Conservation (phyloP, 2,797 vertebrate species). For the Gymnodraco acuticeps region DNA sequence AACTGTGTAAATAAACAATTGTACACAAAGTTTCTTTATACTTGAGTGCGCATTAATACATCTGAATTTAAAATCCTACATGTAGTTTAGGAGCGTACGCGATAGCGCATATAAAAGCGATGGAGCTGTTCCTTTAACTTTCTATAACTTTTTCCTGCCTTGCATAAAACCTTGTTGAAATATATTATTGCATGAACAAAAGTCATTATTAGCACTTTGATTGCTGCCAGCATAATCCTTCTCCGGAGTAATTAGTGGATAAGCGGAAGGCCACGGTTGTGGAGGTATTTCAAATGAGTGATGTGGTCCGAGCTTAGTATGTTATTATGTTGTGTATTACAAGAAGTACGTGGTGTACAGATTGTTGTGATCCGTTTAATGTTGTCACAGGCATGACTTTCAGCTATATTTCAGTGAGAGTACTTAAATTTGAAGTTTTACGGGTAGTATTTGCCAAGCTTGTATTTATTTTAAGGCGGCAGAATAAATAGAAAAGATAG, state of each 20-base stretch:
- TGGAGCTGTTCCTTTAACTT: conserved; percentile 6
- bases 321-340: conserved; percentile 31
- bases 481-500: conserved; percentile 4
- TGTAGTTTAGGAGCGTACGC: conserved; percentile 12
- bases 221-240: conserved; percentile 45
- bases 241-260: conserved; percentile 41
- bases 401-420: background rate
- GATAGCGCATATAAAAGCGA: background rate
- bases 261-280: conserved; percentile 63
- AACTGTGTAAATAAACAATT: conserved; percentile 35
- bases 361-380: conserved; percentile 24
- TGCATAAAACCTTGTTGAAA: conserved; percentile 6
- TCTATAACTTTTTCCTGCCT: conserved; percentile 8
- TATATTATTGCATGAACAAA: conserved; percentile 37
- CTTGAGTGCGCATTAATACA: conserved; percentile 15
- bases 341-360: conserved; percentile 52
- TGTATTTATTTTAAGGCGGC: conserved; percentile 5
- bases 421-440: conserved; percentile 1
- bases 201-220: conserved; percentile 45
- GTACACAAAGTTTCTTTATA: conserved; percentile 53
- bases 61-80: conserved; percentile 23
- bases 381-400: conserved; percentile 1
- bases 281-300: conserved; percentile 67
- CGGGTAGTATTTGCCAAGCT: conserved; percentile 3
- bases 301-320: conserved; percentile 52